phyloP scores from a whole-genome alignment of 2,888 invertebrate genomes.

The Masnerella sp. region DNA sequence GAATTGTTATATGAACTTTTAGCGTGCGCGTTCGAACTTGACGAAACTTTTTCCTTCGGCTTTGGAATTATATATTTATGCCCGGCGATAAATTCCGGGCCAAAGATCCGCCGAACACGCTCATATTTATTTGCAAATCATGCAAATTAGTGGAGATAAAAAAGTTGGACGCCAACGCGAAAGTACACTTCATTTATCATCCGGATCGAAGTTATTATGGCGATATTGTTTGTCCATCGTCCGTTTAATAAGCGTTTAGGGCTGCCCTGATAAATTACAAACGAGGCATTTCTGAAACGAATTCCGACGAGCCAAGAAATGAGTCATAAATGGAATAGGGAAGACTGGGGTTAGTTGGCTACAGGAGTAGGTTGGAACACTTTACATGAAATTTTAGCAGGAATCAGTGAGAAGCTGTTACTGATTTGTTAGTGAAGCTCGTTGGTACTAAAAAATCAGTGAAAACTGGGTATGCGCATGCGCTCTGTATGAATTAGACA shows the following conservation, averaged over 20 bases:
- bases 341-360: too few relatives aligned
- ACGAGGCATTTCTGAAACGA: conserved; percentile 1
- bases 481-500: too few relatives aligned
- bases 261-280: conserved; percentile 1
- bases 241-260: conserved; percentile 9
- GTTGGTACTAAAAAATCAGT: too few relatives aligned
- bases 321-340: conserved; percentile 37
- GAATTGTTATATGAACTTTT: conserved; percentile 9
- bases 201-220: conserved; percentile 21
- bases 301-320: conserved; percentile 25
- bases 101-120: conserved; percentile 8
- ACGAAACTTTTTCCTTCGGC: conserved; percentile 6
- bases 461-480: too few relatives aligned
- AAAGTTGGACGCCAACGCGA: conserved; percentile 2
- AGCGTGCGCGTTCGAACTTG: background rate
- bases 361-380: too few relatives aligned
- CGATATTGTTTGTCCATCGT: conserved; percentile 28
- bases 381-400: too few relatives aligned
- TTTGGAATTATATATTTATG: conserved; percentile 7
- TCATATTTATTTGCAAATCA: conserved; percentile 26
- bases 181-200: conserved; percentile 23
- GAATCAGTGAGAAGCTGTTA: too few relatives aligned
- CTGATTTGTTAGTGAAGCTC: too few relatives aligned
- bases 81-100: background rate
- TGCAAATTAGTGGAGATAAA: conserved; percentile 10